These are phyloP conservation scores for Hydriomena furcata DNA, from an alignment of 2,888 invertebrate genomes.

Conservation along the genomic window DNA sequence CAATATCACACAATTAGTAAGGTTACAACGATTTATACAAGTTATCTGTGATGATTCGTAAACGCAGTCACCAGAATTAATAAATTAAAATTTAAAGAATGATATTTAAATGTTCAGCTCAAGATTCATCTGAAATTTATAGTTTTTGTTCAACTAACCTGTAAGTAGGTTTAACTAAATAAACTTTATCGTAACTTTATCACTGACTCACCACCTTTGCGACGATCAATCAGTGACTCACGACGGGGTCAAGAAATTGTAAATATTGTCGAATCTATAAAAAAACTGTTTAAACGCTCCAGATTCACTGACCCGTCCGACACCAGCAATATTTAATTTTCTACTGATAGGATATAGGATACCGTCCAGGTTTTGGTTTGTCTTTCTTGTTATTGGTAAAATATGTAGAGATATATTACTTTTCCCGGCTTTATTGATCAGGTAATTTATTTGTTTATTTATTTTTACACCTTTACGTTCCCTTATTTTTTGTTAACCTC, in stretches of 20 bases:
- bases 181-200: constrained; percentile 28
- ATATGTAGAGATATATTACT: no score
- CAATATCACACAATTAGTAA: no score
- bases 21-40: neutral
- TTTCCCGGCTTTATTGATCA: neutral
- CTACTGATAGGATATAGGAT: constrained; percentile 7
- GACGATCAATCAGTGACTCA: constrained; percentile 44
- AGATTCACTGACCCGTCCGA: constrained; percentile 35
- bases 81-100: neutral
- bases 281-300: constrained; percentile 32
- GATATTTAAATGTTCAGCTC: neutral
- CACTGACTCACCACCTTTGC: constrained; percentile 42
- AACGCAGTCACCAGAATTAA: no score
- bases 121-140: constrained; percentile 6
- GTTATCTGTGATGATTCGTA: neutral
- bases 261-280: constrained; percentile 45
- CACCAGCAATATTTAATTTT: constrained; percentile 14
- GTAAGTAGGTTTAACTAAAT: no score
- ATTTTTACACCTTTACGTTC: no score
- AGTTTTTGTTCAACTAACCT: neutral
- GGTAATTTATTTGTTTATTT: no score
- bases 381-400: neutral
- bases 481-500: no score
- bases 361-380: constrained; percentile 1
- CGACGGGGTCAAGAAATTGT: constrained; percentile 48